Evolutionary conservation across 2,797 vertebrate species (phyloP).

Genomic region (Sebastiscus albofasciatus): DNA sequence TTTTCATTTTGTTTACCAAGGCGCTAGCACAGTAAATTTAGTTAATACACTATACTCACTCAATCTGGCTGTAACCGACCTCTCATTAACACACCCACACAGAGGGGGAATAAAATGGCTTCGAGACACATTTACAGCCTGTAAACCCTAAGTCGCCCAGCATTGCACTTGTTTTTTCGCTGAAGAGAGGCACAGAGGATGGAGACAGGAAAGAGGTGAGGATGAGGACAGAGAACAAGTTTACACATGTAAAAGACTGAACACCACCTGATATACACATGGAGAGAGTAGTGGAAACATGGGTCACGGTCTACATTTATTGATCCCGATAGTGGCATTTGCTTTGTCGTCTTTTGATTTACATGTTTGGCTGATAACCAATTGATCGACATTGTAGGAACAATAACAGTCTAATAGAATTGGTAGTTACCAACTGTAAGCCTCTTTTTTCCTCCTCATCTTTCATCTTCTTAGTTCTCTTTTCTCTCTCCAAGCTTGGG

Average conservation of each 20-base stretch:
- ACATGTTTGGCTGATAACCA: not conserved
- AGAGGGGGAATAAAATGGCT: not conserved
- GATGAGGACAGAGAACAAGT: not conserved
- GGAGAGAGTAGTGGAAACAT: not conserved
- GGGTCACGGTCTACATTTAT: not conserved
- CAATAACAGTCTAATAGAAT: not conserved
- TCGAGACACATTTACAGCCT: slow-evolving; percentile 19
- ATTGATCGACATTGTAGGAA: not conserved
- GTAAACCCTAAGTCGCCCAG: not conserved
- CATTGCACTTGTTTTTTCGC: slow-evolving; percentile 10
- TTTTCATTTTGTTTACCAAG: slow-evolving; percentile 17
- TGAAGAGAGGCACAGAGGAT: not conserved
- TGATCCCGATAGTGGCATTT: not conserved
- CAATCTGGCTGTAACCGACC: slow-evolving; percentile 14
- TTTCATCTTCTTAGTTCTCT: not conserved
- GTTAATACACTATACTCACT: slow-evolving; percentile 3
- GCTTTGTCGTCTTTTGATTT: not conserved
- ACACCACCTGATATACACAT: not conserved
- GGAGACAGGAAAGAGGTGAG: not conserved
- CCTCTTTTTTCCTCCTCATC: not conserved
- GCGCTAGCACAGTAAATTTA: slow-evolving; percentile 18
- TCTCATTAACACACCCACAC: slow-evolving; percentile 7
- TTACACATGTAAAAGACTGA: not conserved
- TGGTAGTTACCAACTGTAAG: not conserved
- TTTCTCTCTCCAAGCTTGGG: slow-evolving; percentile 4